Evolutionary conservation across 2,113 vertebrate species (phyloP).

Genomic region (Miniopterus natalensis): DNA sequence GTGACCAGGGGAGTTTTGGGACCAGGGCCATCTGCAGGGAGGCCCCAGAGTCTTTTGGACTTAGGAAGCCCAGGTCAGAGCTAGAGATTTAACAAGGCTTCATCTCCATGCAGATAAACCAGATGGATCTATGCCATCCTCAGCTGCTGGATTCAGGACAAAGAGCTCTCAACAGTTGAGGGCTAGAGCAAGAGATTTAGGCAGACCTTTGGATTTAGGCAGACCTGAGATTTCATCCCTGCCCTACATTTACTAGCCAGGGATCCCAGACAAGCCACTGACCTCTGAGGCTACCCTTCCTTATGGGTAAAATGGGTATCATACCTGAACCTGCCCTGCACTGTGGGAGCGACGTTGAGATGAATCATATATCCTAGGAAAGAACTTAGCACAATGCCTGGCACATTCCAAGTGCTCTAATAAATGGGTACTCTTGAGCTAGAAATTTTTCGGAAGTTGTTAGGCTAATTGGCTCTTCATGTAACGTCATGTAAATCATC

Average conservation of each 20-base stretch:
- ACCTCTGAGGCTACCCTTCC: background rate
- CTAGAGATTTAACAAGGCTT: slow-evolving; percentile 3
- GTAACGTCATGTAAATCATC: slow-evolving; percentile 84
- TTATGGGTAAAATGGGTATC: background rate
- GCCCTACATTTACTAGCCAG: background rate
- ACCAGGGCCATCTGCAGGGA: background rate
- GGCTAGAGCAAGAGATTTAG: background rate
- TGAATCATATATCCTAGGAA: slow-evolving; percentile 28
- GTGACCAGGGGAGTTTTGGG: background rate
- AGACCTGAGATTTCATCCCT: background rate
- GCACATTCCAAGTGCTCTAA: slow-evolving; percentile 64
- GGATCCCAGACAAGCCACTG: background rate
- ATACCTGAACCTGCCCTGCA: background rate
- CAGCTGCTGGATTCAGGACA: background rate
- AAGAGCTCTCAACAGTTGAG: background rate
- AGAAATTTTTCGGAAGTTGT: slow-evolving; percentile 82
- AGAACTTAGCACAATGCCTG: slow-evolving; percentile 28
- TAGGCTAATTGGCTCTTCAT: slow-evolving; percentile 88
- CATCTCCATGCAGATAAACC: background rate
- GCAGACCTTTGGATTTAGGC: background rate
- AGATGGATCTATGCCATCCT: background rate
- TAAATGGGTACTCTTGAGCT: slow-evolving; percentile 72
- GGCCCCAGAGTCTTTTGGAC: background rate
- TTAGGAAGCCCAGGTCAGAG: background rate
- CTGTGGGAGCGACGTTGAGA: background rate